Conservation (phyloP, 2,797 vertebrate species). For the Zenarchopterus dispar region DNA sequence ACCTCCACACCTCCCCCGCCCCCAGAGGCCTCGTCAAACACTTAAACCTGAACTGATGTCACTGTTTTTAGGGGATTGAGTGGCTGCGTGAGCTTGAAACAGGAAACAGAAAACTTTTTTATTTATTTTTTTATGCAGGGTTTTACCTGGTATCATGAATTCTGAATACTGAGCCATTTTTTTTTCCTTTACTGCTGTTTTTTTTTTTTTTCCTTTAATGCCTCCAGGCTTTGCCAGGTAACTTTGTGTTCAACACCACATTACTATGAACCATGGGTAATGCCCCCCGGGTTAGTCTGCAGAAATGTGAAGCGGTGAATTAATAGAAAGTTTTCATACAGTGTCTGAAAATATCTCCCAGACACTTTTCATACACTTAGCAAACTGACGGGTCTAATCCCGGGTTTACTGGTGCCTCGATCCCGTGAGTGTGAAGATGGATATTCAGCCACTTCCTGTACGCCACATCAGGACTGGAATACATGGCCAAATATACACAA, state of each 20-base stretch:
- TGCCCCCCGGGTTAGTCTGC: slow-evolving; percentile 4
- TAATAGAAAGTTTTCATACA: slow-evolving; percentile 3
- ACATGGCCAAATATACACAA: no score
- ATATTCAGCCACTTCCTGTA: no score
- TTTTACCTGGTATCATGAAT: no score
- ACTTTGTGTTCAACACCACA: neutral
- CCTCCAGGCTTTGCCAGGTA: slow-evolving; percentile 7
- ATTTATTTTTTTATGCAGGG: no score
- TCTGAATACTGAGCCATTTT: no score
- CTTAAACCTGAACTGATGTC: neutral
- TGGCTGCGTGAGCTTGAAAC: no score
- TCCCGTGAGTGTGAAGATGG: no score
- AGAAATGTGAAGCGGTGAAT: neutral
- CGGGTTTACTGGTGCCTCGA: no score
- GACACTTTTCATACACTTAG: neutral
- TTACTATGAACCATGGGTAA: slow-evolving; percentile 1
- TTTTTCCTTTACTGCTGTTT: neutral
- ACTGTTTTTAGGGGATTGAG: neutral
- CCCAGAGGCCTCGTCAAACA: neutral
- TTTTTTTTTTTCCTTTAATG: neutral
- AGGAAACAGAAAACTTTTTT: no score
- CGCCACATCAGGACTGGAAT: no score
- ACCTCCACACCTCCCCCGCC: neutral
- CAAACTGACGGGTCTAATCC: neutral
- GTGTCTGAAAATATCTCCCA: neutral